A percentile compares a stretch with the other conserved stretches of the same genome.
Conservation (phyloP, 1,140 invertebrate genomes). For the Drosophila ohnishii region DNA sequence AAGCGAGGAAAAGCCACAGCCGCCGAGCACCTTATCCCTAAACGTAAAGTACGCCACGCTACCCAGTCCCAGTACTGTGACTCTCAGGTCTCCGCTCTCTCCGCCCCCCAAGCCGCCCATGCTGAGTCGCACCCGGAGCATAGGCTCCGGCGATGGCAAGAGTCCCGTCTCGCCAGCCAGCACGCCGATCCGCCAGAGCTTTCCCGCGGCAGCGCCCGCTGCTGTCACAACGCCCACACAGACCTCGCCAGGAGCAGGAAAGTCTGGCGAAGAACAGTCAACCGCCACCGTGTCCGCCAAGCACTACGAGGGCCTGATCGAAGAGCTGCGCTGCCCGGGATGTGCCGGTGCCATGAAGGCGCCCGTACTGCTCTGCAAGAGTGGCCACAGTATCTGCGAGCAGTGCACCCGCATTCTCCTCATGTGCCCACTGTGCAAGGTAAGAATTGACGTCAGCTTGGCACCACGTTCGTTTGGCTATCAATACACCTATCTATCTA, state of each 20-base stretch:
- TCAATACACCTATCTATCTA: constrained; percentile 25
- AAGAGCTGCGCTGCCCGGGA: constrained; percentile 80
- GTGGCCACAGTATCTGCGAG: constrained; percentile 79
- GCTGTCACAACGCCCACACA: neutral
- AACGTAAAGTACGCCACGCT: constrained; percentile 73
- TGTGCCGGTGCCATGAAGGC: constrained; percentile 78
- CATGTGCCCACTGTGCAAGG: constrained; percentile 81
- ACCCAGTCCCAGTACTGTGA: constrained; percentile 48
- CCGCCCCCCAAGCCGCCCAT: constrained; percentile 79
- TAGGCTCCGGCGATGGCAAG: constrained; percentile 63
- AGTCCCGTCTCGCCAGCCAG: constrained; percentile 8
- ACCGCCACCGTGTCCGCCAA: constrained; percentile 47
- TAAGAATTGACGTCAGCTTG: constrained; percentile 48
- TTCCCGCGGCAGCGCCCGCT: constrained; percentile 14
- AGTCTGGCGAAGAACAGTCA: neutral
- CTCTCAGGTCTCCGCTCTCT: constrained; percentile 60
- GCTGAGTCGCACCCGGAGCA: constrained; percentile 75
- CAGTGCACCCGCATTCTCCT: constrained; percentile 75
- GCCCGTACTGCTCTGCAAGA: constrained; percentile 74
- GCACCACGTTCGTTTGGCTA: constrained; percentile 16
- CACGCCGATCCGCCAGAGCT: constrained; percentile 25
- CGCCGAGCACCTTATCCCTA: constrained; percentile 42
- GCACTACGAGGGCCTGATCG: constrained; percentile 78
- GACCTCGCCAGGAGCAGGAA: neutral
- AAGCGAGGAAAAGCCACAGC: constrained; percentile 15